Conservation (phyloP, 2,888 invertebrate species). For the Thalpophila matura region DNA sequence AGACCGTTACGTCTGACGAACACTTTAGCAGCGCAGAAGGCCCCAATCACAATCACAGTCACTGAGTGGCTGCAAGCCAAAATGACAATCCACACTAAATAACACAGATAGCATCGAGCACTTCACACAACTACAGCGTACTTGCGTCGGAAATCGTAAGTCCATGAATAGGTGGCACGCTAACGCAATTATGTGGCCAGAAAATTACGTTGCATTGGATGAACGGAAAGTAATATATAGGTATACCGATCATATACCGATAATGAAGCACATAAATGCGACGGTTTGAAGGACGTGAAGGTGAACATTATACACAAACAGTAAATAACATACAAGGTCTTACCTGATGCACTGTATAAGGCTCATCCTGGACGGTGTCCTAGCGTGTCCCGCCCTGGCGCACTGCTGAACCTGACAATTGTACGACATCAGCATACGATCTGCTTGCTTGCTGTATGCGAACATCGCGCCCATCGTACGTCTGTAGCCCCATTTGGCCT, state of each 20-base stretch:
- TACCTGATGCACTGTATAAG: constrained; percentile 95
- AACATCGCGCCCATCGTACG: constrained; percentile 90
- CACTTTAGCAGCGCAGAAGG: constrained; percentile 50
- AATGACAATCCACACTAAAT: constrained; percentile 63
- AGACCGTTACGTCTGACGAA: constrained; percentile 24
- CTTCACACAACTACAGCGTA: constrained; percentile 38
- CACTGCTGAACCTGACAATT: constrained; percentile 89
- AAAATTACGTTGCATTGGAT: constrained; percentile 22
- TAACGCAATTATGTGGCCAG: constrained; percentile 15
- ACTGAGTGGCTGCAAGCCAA: constrained; percentile 74
- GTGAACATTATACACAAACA: not conserved
- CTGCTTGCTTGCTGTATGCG: constrained; percentile 89
- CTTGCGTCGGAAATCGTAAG: constrained; percentile 29
- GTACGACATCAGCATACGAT: constrained; percentile 90
- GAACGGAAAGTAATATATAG: constrained; percentile 22
- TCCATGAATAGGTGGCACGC: constrained; percentile 18
- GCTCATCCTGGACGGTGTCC: constrained; percentile 90
- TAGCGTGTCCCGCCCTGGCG: constrained; percentile 85
- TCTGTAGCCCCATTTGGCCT: constrained; percentile 90
- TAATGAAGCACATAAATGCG: constrained; percentile 21
- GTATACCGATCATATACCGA: too few relatives aligned
- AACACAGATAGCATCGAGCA: constrained; percentile 52
- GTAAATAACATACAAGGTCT: constrained; percentile 58
- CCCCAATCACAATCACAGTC: constrained; percentile 44
- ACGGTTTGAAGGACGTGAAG: not conserved